These are phyloP conservation scores for Peromyscus californicus DNA, from an alignment of 2,113 vertebrate genomes.

Conservation along the genomic window DNA sequence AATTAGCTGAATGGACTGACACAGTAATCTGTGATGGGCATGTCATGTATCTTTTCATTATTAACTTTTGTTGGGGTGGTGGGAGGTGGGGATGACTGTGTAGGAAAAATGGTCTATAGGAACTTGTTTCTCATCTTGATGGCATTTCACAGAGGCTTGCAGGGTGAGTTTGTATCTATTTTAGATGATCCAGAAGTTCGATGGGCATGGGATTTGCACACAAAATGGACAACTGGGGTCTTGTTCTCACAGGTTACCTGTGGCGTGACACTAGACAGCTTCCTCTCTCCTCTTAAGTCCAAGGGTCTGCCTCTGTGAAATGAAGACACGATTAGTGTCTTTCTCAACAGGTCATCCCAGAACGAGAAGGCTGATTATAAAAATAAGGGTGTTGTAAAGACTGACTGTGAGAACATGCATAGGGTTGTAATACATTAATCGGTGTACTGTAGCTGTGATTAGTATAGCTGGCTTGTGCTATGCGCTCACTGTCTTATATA, in stretches of 20 bases:
- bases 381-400: conserved; percentile 24
- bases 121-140: conserved; percentile 55
- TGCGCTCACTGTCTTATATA: background rate
- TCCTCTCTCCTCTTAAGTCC: background rate
- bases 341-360: background rate
- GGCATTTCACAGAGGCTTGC: conserved; percentile 30
- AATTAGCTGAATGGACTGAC: conserved; percentile 80
- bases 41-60: conserved; percentile 74
- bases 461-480: background rate
- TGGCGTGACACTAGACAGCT: conserved; percentile 26
- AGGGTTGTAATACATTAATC: background rate
- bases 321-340: background rate
- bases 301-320: background rate
- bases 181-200: background rate
- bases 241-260: conserved; percentile 5
- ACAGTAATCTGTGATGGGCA: conserved; percentile 60
- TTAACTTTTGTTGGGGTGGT: conserved; percentile 66
- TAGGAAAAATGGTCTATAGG: conserved; percentile 7
- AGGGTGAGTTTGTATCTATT: background rate
- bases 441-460: background rate
- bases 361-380: background rate
- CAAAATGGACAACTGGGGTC: conserved; percentile 5
- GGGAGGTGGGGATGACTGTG: background rate
- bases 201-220: conserved; percentile 22
- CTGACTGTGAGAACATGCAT: background rate